Evolutionary conservation across 1,140 invertebrate genomes (phyloP), one percentile per base, ranked within the genome.

Genomic region (Drosophila sproati): DNA sequence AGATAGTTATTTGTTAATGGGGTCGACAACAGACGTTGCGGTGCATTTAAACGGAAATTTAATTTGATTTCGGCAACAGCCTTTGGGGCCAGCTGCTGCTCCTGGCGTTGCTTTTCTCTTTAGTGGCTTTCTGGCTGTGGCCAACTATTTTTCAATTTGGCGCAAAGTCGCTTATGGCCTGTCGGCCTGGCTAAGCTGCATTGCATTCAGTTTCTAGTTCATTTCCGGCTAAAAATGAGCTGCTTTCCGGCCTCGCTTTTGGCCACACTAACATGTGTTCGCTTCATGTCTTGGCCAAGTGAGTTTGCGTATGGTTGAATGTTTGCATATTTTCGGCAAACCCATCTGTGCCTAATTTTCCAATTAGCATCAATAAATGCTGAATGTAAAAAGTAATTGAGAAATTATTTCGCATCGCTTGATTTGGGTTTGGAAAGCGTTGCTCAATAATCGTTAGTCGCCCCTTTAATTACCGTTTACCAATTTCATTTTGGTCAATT

Each of bases 211-310:
- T 88, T 87, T 87, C 85, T 87, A 83, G 83, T 87, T 87, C 77
- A 87, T 87, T 87, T 87, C 83, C 83, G 80, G 80, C 77, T 83
- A 88, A 88, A 87, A 87, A 87, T 87, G 83, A 87, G 83, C 83
- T 87, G 77, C 72, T 76, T 78, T 63, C 78, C 69, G 66, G 31
- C 57, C 35, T 43, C n/a, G 32, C 43, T 54, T 63, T 60, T 34
- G 41, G 12, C 12, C 76, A 55, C 47, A 37, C 41, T 50, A 77
- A 80, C 69, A 77, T 88, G 70, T 78, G 82, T 52, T 50, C 74
- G 34, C 62, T 55, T 28, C 64, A 31, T 34, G 28, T 57, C 69
- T 66, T 66, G 45, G 47, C 62, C 31, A 66, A 52, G 10, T 67
- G n/a, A 41, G 39, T 66, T 3, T 52, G 37, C n/a, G n/a, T 32